Conservation (phyloP, 2,113 vertebrate species). For the Nanorana parkeri region DNA sequence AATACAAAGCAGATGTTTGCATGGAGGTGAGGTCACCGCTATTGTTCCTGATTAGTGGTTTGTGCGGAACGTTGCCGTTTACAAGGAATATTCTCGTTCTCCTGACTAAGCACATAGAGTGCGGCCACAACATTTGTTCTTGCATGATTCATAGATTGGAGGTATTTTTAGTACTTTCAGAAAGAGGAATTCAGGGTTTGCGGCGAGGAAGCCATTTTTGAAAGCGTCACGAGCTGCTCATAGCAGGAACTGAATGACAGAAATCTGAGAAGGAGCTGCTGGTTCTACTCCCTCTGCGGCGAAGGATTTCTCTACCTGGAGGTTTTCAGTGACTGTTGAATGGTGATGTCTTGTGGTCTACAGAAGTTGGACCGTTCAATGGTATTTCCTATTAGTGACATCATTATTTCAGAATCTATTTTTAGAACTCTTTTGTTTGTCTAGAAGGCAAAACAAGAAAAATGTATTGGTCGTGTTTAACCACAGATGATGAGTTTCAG, state of each 20-base stretch:
- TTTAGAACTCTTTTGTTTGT: no score
- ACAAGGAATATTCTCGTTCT: constrained; percentile 30
- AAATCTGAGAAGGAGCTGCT: no score
- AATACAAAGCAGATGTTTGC: constrained; percentile 62
- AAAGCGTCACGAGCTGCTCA: background rate
- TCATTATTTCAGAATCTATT: no score
- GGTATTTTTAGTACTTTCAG: constrained; percentile 10
- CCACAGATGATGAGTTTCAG: no score
- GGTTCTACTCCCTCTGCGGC: no score
- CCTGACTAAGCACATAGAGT: constrained; percentile 42
- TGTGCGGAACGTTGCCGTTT: constrained; percentile 6
- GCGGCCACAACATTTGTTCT: constrained; percentile 29
- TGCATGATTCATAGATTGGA: constrained; percentile 7
- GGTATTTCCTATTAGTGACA: no score
- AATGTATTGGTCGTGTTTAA: no score
- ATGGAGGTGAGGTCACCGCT: constrained; percentile 40
- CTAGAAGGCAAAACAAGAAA: no score
- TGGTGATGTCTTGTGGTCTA: no score
- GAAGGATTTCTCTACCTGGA: background rate
- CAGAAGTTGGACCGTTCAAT: no score
- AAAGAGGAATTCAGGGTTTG: background rate
- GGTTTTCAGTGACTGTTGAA: background rate
- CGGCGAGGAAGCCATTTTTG: no score
- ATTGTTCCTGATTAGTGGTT: constrained; percentile 1
- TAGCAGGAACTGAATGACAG: background rate